These are phyloP conservation scores for Zaprionus kolodkinae DNA, from an alignment of 1,140 invertebrate species.

Conservation along the genomic window DNA sequence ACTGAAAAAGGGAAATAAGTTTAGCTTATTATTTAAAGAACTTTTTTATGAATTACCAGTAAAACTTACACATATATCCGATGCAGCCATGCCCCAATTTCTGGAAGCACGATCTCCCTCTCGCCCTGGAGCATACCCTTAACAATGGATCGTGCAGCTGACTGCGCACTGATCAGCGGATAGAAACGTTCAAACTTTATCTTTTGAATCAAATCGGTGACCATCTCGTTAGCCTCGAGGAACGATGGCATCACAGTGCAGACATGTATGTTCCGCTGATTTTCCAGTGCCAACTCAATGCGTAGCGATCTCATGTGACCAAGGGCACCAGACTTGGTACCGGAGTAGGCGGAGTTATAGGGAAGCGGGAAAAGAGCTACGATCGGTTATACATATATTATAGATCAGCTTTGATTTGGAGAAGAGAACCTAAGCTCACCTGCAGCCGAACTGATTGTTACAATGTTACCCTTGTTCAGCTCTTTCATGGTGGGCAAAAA, in stretches of 20 bases:
- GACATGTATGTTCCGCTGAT: constrained; percentile 48
- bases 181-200: constrained; percentile 20
- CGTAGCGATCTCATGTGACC: constrained; percentile 89
- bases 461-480: constrained; percentile 91
- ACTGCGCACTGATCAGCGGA: constrained; percentile 47
- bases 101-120: constrained; percentile 51
- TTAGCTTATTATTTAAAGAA: background rate
- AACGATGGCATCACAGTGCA: constrained; percentile 56
- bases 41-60: background rate
- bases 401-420: background rate
- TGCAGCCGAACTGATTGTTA: constrained; percentile 92
- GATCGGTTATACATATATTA: no score
- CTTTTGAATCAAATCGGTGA: constrained; percentile 13
- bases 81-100: background rate
- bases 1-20: background rate
- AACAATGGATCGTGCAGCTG: constrained; percentile 46
- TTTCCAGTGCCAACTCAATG: constrained; percentile 48
- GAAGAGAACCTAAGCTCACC: constrained; percentile 84
- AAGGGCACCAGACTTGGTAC: constrained; percentile 90
- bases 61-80: constrained; percentile 28
- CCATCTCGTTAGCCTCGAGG: constrained; percentile 46
- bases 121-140: constrained; percentile 58
- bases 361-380: constrained; percentile 46
- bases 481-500: constrained; percentile 94
- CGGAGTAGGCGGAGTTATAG: constrained; percentile 85